Evolutionary conservation across 1,140 invertebrate genomes (phyloP).

Genomic region (Heliconius congener): DNA sequence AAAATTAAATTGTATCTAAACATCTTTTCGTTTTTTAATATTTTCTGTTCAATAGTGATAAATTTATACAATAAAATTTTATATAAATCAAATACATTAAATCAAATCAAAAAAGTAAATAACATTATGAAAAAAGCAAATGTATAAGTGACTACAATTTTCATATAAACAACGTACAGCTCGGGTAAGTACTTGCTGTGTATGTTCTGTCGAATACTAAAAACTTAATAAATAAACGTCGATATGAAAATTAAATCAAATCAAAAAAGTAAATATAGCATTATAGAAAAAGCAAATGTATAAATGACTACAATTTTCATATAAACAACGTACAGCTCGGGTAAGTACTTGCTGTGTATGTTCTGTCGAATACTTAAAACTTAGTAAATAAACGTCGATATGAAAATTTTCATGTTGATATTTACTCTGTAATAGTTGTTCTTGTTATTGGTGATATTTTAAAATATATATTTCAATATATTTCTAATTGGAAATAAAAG

Average conservation of each 20-base stretch:
- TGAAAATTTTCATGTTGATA: constrained; percentile 24
- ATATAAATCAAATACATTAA: not conserved
- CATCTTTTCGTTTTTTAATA: not conserved
- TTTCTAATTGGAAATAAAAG: not conserved
- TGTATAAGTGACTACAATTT: constrained; percentile 5
- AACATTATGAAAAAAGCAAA: not conserved
- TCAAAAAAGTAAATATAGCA: not conserved
- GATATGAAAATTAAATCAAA: constrained; percentile 25
- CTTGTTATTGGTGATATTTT: not conserved
- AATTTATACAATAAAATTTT: not conserved
- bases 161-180: constrained; percentile 8
- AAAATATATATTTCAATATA: not conserved
- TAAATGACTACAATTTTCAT: constrained; percentile 7
- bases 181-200: not conserved
- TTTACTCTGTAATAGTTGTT: constrained; percentile 19
- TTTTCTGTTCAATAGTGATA: not conserved
- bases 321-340: not conserved
- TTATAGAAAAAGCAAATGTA: not conserved
- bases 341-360: constrained; percentile 2
- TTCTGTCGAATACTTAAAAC: constrained; percentile 16
- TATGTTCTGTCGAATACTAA: constrained; percentile 14
- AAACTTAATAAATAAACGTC: constrained; percentile 15
- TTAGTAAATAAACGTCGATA: constrained; percentile 16
- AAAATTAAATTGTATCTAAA: not conserved
- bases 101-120: not conserved